phyloP scores from a whole-genome alignment of 2,797 vertebrate species.

The Melanogrammus aeglefinus region DNA sequence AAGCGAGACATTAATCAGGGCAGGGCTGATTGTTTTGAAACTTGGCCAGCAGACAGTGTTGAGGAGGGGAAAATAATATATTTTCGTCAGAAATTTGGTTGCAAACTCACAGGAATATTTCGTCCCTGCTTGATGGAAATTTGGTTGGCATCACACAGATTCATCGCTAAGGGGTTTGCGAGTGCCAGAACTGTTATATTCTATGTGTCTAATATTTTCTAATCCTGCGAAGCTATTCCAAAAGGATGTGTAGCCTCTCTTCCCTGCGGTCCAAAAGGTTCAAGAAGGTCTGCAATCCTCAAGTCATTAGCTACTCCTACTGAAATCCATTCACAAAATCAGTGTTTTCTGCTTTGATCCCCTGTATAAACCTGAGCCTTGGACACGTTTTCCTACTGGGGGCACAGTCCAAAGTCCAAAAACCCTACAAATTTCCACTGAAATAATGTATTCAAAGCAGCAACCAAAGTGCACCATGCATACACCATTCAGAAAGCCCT shows the following conservation, averaged over 20 bases:
- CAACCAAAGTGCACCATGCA: background rate
- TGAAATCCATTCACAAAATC: background rate
- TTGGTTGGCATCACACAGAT: slow-evolving; percentile 31
- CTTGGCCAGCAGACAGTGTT: slow-evolving; percentile 30
- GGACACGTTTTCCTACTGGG: background rate
- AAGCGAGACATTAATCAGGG: slow-evolving; percentile 57
- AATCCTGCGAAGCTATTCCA: slow-evolving; percentile 25
- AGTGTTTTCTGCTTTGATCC: background rate
- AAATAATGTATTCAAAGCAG: background rate
- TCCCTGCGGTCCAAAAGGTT: background rate
- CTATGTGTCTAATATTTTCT: background rate
- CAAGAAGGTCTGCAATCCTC: slow-evolving; percentile 7
- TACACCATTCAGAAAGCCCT: background rate
- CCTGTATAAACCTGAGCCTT: background rate
- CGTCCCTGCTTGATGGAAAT: slow-evolving; percentile 42
- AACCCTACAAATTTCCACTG: background rate
- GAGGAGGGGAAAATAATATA: background rate
- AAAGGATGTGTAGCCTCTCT: background rate
- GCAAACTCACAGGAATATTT: slow-evolving; percentile 43
- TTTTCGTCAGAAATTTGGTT: slow-evolving; percentile 9
- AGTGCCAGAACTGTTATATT: slow-evolving; percentile 17
- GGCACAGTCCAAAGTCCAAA: background rate
- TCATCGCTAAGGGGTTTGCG: slow-evolving; percentile 31
- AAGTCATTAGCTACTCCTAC: slow-evolving; percentile 7
- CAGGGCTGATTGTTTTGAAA: slow-evolving; percentile 59